Evolutionary conservation across 2,888 invertebrate genomes (phyloP).

Genomic region (Pemphredon lugubris): DNA sequence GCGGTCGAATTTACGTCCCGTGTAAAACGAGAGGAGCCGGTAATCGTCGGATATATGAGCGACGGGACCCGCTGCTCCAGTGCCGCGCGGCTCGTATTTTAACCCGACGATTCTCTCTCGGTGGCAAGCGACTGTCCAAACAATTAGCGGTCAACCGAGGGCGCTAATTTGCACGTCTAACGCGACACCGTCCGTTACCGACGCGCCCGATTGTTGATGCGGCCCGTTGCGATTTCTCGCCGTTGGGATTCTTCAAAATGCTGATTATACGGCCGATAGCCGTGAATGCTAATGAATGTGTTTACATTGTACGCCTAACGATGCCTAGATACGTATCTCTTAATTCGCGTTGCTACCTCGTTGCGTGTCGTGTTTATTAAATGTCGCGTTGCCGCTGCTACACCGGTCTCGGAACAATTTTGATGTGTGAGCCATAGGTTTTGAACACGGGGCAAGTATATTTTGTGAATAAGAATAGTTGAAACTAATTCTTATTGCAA

Average conservation of each 20-base stretch:
- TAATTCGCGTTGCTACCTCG: no score
- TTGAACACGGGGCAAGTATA: no score
- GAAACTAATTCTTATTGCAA: no score
- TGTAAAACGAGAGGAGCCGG: neutral
- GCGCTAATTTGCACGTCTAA: slow-evolving; percentile 42
- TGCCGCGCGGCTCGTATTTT: slow-evolving; percentile 33
- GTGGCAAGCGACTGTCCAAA: slow-evolving; percentile 46
- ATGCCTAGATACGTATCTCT: no score
- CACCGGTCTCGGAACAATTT: no score
- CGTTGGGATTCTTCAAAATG: slow-evolving; percentile 3
- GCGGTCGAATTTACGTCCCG: neutral
- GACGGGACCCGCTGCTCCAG: slow-evolving; percentile 1
- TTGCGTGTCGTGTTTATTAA: no score
- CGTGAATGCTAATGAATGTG: no score
- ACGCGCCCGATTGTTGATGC: slow-evolving; percentile 17
- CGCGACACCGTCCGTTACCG: slow-evolving; percentile 11
- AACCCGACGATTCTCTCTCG: slow-evolving; percentile 20
- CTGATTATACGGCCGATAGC: no score
- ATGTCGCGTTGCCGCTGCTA: no score
- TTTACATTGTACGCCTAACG: no score
- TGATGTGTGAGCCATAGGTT: no score
- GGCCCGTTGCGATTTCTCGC: neutral
- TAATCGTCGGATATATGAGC: slow-evolving; percentile 32
- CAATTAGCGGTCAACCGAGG: slow-evolving; percentile 47
- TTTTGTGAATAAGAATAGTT: no score